Percentiles rank a stretch among this genome's conserved stretches.
These are phyloP conservation scores for Sphaerophoria rueppellii DNA, from an alignment of 2,888 invertebrate genomes.

Conservation along the genomic window DNA sequence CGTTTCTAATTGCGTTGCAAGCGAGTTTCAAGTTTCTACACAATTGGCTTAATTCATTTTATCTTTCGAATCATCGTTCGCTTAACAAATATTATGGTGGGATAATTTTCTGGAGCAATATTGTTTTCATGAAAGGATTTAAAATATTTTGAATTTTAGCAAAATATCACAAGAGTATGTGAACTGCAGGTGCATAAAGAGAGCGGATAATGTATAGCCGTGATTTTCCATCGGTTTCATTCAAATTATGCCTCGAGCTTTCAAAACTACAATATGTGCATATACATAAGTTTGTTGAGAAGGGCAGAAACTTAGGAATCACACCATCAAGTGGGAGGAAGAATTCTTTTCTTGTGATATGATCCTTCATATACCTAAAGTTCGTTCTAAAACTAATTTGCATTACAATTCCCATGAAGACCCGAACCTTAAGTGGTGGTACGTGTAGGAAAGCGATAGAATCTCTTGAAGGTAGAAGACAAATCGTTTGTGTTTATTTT, in stretches of 20 bases:
- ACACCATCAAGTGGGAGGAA: not conserved
- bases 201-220: too few species aligned
- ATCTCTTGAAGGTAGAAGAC: conserved; percentile 39
- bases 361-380: not conserved
- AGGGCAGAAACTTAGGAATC: not conserved
- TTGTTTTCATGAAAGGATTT: conserved; percentile 29
- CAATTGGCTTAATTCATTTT: conserved; percentile 20
- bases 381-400: conserved; percentile 54
- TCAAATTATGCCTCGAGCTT: not conserved
- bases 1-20: not conserved
- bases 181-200: conserved; percentile 19
- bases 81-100: conserved; percentile 47
- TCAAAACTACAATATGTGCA: too few species aligned
- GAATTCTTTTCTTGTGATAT: conserved; percentile 4
- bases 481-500: conserved; percentile 72
- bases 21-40: not conserved
- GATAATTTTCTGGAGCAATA: conserved; percentile 45
- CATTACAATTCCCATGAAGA: conserved; percentile 52
- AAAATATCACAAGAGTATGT: conserved; percentile 8
- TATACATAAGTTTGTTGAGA: not conserved
- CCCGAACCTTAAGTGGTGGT: not conserved
- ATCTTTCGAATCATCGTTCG: conserved; percentile 21
- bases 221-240: conserved; percentile 38
- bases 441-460: not conserved
- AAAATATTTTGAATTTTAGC: conserved; percentile 4